Conservation (phyloP, 2,888 invertebrate species). For the Synanthedon tipuliformis region DNA sequence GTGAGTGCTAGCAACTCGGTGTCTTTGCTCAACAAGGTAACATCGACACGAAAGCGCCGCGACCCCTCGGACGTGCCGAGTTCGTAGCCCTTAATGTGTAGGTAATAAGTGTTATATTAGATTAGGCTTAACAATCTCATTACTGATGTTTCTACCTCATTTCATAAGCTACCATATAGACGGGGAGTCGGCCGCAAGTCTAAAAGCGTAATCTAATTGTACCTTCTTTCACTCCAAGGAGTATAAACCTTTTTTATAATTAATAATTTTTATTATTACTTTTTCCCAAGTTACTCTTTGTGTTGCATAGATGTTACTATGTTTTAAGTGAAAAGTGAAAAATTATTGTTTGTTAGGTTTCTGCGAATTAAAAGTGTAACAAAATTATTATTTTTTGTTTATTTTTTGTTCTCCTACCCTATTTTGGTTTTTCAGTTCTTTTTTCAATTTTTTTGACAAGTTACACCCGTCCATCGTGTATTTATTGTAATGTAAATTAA, state of each 20-base stretch:
- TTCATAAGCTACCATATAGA: constrained; percentile 23
- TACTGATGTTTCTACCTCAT: constrained; percentile 51
- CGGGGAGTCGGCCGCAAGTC: constrained; percentile 49
- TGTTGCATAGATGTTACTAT: constrained; percentile 73
- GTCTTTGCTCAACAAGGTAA: constrained; percentile 33
- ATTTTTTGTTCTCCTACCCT: constrained; percentile 41
- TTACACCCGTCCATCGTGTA: constrained; percentile 70
- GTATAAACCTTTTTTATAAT: constrained; percentile 59
- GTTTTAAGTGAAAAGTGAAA: constrained; percentile 66
- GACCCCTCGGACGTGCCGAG: constrained; percentile 22
- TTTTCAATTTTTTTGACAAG: constrained; percentile 46
- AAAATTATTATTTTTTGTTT: constrained; percentile 51
- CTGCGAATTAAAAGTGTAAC: constrained; percentile 70
- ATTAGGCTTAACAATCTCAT: constrained; percentile 63
- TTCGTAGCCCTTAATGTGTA: constrained; percentile 41
- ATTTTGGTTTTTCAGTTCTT: constrained; percentile 17
- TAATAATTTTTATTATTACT: constrained; percentile 57
- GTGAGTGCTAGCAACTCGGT: constrained; percentile 48
- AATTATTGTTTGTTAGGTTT: constrained; percentile 72
- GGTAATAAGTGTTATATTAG: constrained; percentile 56
- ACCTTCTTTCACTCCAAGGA: constrained; percentile 66
- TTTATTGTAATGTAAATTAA: constrained; percentile 61
- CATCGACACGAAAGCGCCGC: constrained; percentile 12
- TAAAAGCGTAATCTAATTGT: constrained; percentile 59
- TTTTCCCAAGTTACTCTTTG: constrained; percentile 66